Evolutionary conservation across 2,888 invertebrate species (phyloP).

Genomic region (Seladonia tumulorum): DNA sequence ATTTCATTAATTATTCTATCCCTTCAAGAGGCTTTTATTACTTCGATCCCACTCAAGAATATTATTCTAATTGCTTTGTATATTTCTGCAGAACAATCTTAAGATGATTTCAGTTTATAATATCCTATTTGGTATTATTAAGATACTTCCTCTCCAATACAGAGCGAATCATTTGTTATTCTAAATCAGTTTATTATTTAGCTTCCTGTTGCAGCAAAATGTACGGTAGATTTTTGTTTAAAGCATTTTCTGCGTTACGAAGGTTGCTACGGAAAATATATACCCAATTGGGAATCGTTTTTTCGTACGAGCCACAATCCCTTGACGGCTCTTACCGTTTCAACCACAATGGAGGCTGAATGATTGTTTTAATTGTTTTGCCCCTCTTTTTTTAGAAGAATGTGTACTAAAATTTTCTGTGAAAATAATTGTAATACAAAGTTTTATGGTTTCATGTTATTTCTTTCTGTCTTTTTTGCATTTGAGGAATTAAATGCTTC

Average conservation of each 20-base stretch:
- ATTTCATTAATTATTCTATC: too few species aligned
- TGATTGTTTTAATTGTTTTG: not conserved
- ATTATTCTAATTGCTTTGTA: too few species aligned
- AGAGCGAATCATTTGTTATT: too few species aligned
- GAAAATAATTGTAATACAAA: not conserved
- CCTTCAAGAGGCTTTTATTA: too few species aligned
- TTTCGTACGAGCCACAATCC: not conserved
- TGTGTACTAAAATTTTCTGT: not conserved
- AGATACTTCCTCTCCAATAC: too few species aligned
- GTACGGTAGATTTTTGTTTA: not conserved
- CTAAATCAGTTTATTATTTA: too few species aligned
- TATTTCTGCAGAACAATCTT: too few species aligned
- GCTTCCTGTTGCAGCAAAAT: not conserved
- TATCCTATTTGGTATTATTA: too few species aligned
- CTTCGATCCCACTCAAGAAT: too few species aligned
- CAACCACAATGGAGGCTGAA: not conserved
- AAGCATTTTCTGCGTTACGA: not conserved
- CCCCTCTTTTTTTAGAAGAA: not conserved
- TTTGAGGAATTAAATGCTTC: too few species aligned
- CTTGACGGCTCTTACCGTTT: not conserved
- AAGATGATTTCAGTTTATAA: too few species aligned
- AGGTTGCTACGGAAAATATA: not conserved
- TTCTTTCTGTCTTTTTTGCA: not conserved
- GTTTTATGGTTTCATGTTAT: not conserved
- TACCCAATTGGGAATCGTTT: not conserved